Evolutionary conservation across 2,113 vertebrate genomes (phyloP).

Genomic region (Kryptolebias marmoratus): DNA sequence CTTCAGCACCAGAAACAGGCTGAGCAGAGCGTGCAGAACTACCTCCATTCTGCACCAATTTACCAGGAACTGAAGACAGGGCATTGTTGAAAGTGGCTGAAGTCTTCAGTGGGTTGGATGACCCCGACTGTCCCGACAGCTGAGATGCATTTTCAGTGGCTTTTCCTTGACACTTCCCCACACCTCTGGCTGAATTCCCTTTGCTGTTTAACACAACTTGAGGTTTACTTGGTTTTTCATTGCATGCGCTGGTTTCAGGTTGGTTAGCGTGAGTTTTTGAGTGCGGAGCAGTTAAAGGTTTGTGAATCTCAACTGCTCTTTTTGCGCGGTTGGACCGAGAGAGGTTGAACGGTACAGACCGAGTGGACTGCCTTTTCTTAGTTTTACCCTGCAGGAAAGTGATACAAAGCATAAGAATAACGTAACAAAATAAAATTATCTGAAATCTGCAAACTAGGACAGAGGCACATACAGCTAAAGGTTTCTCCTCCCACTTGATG

Average conservation of each 20-base stretch:
- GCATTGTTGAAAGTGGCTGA: conserved; percentile 36
- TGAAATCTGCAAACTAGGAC: neutral
- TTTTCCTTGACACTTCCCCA: conserved; percentile 10
- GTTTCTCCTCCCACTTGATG: conserved; percentile 74
- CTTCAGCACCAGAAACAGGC: conserved; percentile 24
- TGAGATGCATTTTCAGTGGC: conserved; percentile 2
- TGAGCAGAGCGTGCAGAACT: conserved; percentile 19
- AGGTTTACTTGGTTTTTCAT: conserved; percentile 20
- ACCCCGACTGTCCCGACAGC: neutral
- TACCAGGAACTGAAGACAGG: conserved; percentile 1
- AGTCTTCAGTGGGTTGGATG: conserved; percentile 20
- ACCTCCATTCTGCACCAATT: neutral
- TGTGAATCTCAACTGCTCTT: conserved; percentile 17
- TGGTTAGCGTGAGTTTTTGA: conserved; percentile 13
- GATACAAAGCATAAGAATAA: neutral
- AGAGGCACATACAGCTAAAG: conserved; percentile 67
- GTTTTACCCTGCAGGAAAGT: conserved; percentile 70
- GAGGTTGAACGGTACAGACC: conserved; percentile 77
- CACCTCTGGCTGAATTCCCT: neutral
- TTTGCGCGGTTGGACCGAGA: conserved; percentile 57
- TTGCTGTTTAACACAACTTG: neutral
- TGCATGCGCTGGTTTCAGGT: conserved; percentile 1
- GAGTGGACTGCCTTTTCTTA: conserved; percentile 72
- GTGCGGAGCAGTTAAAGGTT: neutral
- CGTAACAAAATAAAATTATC: neutral